Evolutionary conservation across 2,113 vertebrate genomes (phyloP).

Genomic region (Platysternon megacephalum): DNA sequence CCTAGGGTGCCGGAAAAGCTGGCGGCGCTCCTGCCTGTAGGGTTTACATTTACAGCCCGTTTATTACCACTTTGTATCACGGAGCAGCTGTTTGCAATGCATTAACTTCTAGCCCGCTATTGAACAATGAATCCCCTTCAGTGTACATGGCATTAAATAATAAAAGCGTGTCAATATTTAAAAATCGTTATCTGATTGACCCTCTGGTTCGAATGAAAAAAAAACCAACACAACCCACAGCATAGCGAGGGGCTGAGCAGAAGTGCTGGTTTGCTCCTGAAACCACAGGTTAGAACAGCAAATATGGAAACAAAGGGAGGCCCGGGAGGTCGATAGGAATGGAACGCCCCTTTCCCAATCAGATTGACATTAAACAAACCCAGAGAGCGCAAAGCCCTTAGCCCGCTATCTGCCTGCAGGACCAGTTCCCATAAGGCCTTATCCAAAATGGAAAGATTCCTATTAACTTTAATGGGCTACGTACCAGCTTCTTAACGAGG

Average conservation of each 20-base stretch:
- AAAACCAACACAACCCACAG: not conserved
- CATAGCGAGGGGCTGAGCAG: not conserved
- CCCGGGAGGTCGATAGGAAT: rapidly evolving
- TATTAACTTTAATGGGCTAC: not conserved
- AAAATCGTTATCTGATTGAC: rapidly evolving
- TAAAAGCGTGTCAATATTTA: not conserved
- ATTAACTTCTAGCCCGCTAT: not conserved
- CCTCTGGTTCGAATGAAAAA: not conserved
- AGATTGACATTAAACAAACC: slow-evolving; percentile 65
- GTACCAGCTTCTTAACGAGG: not conserved
- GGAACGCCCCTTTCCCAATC: slow-evolving; percentile 61
- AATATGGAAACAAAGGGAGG: slow-evolving; percentile 21
- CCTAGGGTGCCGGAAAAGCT: too few relatives aligned
- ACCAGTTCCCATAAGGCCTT: slow-evolving; percentile 41
- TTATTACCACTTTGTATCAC: not conserved
- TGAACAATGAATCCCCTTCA: not conserved
- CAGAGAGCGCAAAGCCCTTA: slow-evolving; percentile 16
- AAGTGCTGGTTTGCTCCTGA: not conserved
- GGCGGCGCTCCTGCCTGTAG: too few relatives aligned
- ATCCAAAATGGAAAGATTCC: slow-evolving; percentile 40
- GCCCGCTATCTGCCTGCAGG: not conserved
- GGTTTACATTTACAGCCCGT: not conserved
- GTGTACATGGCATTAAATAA: not conserved
- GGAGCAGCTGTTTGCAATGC: not conserved
- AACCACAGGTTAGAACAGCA: slow-evolving; percentile 18